Evolutionary conservation across 1,140 invertebrate species (phyloP).

Genomic region (Drosophila novamexicana): DNA sequence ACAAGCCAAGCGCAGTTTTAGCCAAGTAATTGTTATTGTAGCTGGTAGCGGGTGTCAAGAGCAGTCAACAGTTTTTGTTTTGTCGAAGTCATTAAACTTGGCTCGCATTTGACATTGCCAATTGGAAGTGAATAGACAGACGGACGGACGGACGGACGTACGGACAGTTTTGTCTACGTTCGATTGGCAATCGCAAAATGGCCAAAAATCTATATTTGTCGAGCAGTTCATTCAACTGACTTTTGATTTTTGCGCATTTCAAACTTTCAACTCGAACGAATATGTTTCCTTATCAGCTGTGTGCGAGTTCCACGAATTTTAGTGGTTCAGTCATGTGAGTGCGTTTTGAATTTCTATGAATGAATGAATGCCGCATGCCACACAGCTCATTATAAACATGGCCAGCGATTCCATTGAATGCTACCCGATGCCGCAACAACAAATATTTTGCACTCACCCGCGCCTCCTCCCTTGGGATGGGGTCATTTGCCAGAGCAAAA

Average conservation of each 20-base stretch:
- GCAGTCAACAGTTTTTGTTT: constrained; percentile 47
- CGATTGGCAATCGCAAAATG: constrained; percentile 28
- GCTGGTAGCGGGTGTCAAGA: constrained; percentile 45
- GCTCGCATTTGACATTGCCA: constrained; percentile 52
- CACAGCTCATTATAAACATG: constrained; percentile 17
- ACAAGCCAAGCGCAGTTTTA: constrained; percentile 26
- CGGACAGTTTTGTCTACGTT: constrained; percentile 30
- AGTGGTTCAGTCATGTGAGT: constrained; percentile 27
- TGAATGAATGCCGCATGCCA: constrained; percentile 44
- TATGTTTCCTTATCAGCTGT: constrained; percentile 36
- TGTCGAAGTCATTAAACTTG: constrained; percentile 55
- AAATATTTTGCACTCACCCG: background rate
- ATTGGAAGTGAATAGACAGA: constrained; percentile 19
- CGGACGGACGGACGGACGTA: background rate
- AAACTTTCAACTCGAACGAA: constrained; percentile 14
- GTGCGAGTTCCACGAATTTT: constrained; percentile 11
- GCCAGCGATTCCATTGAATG: constrained; percentile 30
- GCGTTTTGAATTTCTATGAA: constrained; percentile 44
- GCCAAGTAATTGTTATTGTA: constrained; percentile 32
- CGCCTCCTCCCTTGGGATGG: constrained; percentile 1
- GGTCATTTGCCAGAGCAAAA: constrained; percentile 46
- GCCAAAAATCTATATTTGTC: constrained; percentile 4
- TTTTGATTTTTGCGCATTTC: constrained; percentile 3
- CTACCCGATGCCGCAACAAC: constrained; percentile 20
- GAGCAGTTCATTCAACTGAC: constrained; percentile 41